These are phyloP conservation scores for Cataglyphis livida DNA, from an alignment of 2,888 invertebrate species.

Conservation along the genomic window DNA sequence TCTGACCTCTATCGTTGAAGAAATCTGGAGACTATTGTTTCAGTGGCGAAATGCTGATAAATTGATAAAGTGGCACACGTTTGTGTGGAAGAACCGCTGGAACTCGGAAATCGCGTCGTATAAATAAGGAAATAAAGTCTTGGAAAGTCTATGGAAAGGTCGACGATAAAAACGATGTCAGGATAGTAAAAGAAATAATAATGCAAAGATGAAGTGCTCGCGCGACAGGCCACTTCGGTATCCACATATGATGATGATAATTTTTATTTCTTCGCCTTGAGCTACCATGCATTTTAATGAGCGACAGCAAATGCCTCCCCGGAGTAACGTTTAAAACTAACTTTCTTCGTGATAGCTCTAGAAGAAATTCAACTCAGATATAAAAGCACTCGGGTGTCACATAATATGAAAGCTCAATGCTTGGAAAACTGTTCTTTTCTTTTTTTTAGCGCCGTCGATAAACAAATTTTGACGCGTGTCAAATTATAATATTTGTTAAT, in stretches of 20 bases:
- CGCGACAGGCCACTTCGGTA: conserved; percentile 40
- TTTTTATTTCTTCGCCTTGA: conserved; percentile 47
- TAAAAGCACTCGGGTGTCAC: conserved; percentile 18
- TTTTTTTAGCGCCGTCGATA: not conserved
- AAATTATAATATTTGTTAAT: not conserved
- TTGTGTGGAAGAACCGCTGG: not conserved
- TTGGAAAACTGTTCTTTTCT: not conserved
- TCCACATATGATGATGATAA: conserved; percentile 48
- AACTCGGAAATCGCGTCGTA: conserved; percentile 19
- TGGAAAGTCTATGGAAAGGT: conserved; percentile 9
- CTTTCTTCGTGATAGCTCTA: conserved; percentile 53
- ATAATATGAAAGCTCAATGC: conserved; percentile 2
- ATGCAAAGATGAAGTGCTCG: conserved; percentile 42
- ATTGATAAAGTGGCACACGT: not conserved
- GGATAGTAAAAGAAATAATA: conserved; percentile 50
- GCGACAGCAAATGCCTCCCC: conserved; percentile 58
- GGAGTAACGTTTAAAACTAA: conserved; percentile 63
- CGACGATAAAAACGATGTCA: conserved; percentile 25
- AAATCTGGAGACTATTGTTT: conserved; percentile 11
- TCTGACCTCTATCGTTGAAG: not conserved
- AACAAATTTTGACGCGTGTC: not conserved
- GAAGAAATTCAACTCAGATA: conserved; percentile 49
- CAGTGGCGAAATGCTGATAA: conserved; percentile 36
- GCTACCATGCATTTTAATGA: conserved; percentile 1
- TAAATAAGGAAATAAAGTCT: conserved; percentile 20